Evolutionary conservation across 2,113 vertebrate species (phyloP).

Genomic region (Nipponia nippon): DNA sequence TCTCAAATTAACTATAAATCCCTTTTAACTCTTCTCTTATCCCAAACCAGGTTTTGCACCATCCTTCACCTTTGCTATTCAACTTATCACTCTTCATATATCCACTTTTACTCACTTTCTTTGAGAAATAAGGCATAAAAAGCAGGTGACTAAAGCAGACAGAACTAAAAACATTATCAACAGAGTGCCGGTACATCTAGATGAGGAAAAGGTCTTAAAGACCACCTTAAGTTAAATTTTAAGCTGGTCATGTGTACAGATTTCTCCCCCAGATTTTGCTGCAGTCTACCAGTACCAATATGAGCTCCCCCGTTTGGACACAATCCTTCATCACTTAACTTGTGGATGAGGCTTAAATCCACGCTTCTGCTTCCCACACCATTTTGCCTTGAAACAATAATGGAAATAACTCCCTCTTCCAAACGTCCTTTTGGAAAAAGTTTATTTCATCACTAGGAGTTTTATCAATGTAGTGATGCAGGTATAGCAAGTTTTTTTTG

Average conservation of each 20-base stretch:
- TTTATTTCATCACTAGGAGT: background rate
- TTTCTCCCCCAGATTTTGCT: background rate
- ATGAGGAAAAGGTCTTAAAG: background rate
- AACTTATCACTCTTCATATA: background rate
- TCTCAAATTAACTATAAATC: background rate
- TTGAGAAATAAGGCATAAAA: background rate
- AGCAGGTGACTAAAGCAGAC: background rate
- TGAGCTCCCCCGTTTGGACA: background rate
- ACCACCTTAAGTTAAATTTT: background rate
- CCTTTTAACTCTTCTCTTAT: background rate
- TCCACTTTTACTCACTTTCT: background rate
- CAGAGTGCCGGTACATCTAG: background rate
- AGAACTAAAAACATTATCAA: background rate
- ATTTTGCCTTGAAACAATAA: background rate
- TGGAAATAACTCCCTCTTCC: background rate
- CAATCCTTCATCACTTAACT: background rate
- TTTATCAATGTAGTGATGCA: background rate
- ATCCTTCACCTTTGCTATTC: background rate
- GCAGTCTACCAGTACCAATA: background rate
- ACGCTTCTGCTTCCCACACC: background rate
- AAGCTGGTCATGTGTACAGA: background rate
- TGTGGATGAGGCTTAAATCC: background rate
- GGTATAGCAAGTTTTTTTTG: background rate
- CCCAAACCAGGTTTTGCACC: background rate
- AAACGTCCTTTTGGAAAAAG: background rate